Evolutionary conservation across 2,113 vertebrate species (phyloP).

Genomic region (Pedionomus torquatus): DNA sequence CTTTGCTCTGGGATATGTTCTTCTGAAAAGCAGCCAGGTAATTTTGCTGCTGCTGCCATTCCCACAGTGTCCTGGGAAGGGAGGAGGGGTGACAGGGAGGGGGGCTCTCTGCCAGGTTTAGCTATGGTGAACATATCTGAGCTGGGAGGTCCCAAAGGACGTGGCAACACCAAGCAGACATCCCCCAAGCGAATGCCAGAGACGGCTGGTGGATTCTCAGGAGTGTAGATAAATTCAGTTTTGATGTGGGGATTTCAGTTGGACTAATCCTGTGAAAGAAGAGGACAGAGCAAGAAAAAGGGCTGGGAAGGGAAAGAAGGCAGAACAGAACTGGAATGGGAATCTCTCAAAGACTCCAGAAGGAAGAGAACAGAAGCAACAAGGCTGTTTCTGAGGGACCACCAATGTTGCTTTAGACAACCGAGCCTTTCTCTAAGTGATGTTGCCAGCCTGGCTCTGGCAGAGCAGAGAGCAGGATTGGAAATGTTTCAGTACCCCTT

Average conservation of each 20-base stretch:
- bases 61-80: background rate
- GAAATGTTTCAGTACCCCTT: background rate
- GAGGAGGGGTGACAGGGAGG: background rate
- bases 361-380: background rate
- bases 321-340: background rate
- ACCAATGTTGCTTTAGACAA: background rate
- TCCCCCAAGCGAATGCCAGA: background rate
- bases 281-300: background rate
- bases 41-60: background rate
- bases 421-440: background rate
- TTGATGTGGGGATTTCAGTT: background rate
- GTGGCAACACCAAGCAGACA: background rate
- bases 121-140: background rate
- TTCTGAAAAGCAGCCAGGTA: constrained; percentile 46
- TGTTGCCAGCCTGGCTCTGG: background rate
- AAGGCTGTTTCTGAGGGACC: background rate
- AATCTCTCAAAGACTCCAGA: background rate
- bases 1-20: background rate
- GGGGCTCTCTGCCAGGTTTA: background rate
- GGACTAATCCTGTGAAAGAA: background rate
- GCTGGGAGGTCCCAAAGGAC: background rate
- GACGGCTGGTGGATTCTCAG: background rate
- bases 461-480: background rate
- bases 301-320: background rate
- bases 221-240: background rate